Evolutionary conservation across 1,140 invertebrate genomes (phyloP), one percentile per base, ranked within the genome.

Genomic region (Caerostris darwini): DNA sequence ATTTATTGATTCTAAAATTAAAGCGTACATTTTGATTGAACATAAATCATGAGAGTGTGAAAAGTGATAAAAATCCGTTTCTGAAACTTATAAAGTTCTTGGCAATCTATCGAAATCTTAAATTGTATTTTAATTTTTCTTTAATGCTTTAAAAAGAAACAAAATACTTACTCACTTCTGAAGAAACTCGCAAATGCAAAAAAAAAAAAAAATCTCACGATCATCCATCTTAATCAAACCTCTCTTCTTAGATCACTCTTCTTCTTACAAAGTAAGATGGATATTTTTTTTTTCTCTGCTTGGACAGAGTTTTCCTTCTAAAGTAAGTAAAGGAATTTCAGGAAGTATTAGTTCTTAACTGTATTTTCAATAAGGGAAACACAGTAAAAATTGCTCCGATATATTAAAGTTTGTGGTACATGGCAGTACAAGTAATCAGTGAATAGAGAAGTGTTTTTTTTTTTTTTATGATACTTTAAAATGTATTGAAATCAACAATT

Each of bases 201-300:
- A 77, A 50, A 50, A 77, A 77, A 50, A 77, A 77, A 14, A 71
- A 71, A 12, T 12, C 71, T 4, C 3, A 50, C 8, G 19, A 77
- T 77, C 71, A 77, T 77, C 71, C 71, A 77, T 77, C 71, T 53
- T 77, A 77, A 77, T 77, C 71, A 77, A 77, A 77, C 50, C 19
- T 34, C 34, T 34, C 71, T 77, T 34, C 34, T 77, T 12, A 77
- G 12, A 53, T 77, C 71, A 77, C 71, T 77, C 53, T 77, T 77
- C 71, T 53, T 77, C 50, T 50, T 12, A 77, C 10, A 0, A 77
- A 77, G 53, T 53, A 34, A n/a, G 17, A 53, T 12, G 19, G 53
- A 77, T 50, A 53, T 77, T 77, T 77, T 34, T 77, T 77, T 50
- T 12, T 61, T 61, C 3, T 77, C 19, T 19, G 5, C 5, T 77